Base-by-base conservation (phyloP, 2,888 invertebrate species). In the Chrysolina americana region DNA sequence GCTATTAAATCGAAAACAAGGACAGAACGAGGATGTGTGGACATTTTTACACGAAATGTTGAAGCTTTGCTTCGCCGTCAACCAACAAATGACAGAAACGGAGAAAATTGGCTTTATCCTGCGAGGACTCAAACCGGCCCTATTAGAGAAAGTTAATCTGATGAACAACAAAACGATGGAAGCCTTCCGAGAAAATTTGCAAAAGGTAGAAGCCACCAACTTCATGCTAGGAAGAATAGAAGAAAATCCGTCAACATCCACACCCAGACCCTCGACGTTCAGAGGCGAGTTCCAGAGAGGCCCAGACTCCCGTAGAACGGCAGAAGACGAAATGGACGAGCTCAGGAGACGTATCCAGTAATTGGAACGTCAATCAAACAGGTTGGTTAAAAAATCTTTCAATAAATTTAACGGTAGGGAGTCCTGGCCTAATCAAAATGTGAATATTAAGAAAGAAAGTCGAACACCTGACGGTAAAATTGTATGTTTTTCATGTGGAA, bases 31-130 rank as follows among this genome's bases (percentile, higher is more conserved):
- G 17, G 65, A 65, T 21, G 4, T 64, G 28, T 48, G 48, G 65
- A 65, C 28, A 48, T 65, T 65, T 41, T 48, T 48, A 47, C 47
- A 65, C 28, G 21, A 23, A 48, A 65, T 65, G 11, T n/a, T 65
- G 23, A 65, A 65, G 17, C 44, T 65, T 23, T 48, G 62, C 19
- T 48, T 48, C 21, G 21, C 47, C 15, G 65, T 48, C 10, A 48
- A 65, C 23, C 28, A n/a, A 5, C 44, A 65, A 9, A 65, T 65
- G 65, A 28, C 44, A 6, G 47, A 48, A 36, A 48, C 15, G 8
- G 65, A 65, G n/a, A 65, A 65, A 65, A 65, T 47, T 23, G 41
- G 64, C 5, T 64, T 64, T 21, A 23, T 64, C 6, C 41, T 44
- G 13, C 41, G 41, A 64, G 64, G 64, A 64, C 41, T 64, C 8